A percentile compares a stretch with the other conserved stretches of the same genome.
Conservation (phyloP, 2,888 invertebrate species). For the Drosophila nigricruria region DNA sequence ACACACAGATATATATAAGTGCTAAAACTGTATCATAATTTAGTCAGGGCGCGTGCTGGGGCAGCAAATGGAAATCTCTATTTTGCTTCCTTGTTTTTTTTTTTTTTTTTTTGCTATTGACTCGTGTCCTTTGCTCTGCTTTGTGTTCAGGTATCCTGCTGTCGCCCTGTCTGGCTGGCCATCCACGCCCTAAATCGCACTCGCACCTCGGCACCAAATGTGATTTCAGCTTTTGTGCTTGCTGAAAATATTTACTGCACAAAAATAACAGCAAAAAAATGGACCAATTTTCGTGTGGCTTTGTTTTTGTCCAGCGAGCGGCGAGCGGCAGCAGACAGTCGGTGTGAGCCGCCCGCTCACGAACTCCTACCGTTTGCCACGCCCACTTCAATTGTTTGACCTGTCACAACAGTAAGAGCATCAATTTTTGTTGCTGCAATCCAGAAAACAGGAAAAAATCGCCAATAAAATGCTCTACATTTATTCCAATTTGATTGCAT, state of each 20-base stretch:
- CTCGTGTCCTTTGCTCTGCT: constrained; percentile 22
- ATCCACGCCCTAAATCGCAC: background rate
- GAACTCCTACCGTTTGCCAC: constrained; percentile 32
- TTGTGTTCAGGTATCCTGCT: constrained; percentile 9
- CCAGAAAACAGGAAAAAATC: background rate
- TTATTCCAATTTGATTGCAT: background rate
- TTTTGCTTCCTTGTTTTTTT: background rate
- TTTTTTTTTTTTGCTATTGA: constrained; percentile 16
- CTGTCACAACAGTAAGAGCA: constrained; percentile 47
- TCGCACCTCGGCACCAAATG: constrained; percentile 42
- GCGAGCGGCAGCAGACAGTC: constrained; percentile 37
- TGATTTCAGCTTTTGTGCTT: constrained; percentile 57
- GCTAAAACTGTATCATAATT: constrained; percentile 51
- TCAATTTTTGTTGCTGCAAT: constrained; percentile 19
- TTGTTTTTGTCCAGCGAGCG: constrained; percentile 53
- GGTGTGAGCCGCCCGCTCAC: constrained; percentile 1
- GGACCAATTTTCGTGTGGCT: constrained; percentile 34
- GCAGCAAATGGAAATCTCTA: constrained; percentile 50
- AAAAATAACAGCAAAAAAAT: constrained; percentile 5
- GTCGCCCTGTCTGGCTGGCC: constrained; percentile 7
- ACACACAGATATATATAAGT: constrained; percentile 8
- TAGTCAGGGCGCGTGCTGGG: constrained; percentile 36
- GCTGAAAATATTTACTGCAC: constrained; percentile 54
- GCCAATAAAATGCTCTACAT: constrained; percentile 16
- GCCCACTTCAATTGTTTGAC: constrained; percentile 55